These are phyloP conservation scores for Temnothorax longispinosus DNA, from an alignment of 1,140 invertebrate genomes.

Conservation along the genomic window DNA sequence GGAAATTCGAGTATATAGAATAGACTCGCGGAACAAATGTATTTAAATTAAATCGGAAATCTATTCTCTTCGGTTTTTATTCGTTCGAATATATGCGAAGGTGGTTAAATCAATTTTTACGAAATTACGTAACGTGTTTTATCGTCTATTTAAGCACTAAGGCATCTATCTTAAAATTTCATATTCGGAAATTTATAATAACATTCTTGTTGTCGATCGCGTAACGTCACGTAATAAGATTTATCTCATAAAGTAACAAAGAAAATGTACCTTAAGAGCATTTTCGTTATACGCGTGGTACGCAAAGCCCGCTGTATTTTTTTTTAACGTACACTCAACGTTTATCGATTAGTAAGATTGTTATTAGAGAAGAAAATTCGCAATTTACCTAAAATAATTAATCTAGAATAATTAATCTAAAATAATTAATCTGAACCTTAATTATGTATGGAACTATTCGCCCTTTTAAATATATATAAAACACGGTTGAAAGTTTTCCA, in stretches of 20 bases:
- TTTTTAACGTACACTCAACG: background rate
- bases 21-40: background rate
- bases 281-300: background rate
- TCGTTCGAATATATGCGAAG: background rate
- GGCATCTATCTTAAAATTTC: background rate
- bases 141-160: background rate
- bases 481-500: background rate
- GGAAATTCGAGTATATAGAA: background rate
- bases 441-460: background rate
- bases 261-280: background rate
- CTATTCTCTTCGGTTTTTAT: background rate
- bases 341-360: background rate
- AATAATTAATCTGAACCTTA: constrained; percentile 5
- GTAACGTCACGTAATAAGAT: background rate
- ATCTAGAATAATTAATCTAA: constrained; percentile 18
- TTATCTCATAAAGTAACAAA: background rate
- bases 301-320: background rate
- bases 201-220: background rate
- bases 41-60: constrained; percentile 10
- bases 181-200: background rate
- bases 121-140: background rate
- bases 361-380: background rate
- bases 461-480: background rate
- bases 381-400: background rate
- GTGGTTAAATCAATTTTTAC: background rate